Evolutionary conservation across 1,140 invertebrate genomes (phyloP).

Genomic region (Colletes latitarsis): DNA sequence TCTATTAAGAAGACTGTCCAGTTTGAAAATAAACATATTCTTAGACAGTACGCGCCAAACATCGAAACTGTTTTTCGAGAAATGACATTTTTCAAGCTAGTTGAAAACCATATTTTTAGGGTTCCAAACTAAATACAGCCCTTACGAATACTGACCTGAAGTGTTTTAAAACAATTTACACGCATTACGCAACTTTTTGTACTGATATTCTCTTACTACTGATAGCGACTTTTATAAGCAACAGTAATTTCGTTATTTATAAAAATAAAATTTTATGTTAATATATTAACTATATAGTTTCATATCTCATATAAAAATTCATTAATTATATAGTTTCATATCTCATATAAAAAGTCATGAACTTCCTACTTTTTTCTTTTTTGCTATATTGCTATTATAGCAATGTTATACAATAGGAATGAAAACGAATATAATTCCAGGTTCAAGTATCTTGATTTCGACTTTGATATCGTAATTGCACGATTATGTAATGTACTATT

Average conservation of each 20-base stretch:
- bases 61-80: too few species aligned
- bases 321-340: constrained; percentile 11
- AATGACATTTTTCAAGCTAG: too few species aligned
- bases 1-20: background rate
- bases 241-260: constrained; percentile 15
- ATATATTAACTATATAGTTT: constrained; percentile 18
- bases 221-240: background rate
- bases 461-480: background rate
- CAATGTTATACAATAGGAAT: background rate
- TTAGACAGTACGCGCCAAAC: too few species aligned
- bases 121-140: too few species aligned
- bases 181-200: background rate
- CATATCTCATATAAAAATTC: constrained; percentile 22
- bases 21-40: too few species aligned
- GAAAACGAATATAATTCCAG: background rate
- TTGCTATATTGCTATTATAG: background rate
- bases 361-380: background rate
- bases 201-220: background rate
- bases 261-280: constrained; percentile 20
- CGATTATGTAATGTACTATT: background rate
- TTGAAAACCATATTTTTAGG: too few species aligned
- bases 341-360: constrained; percentile 4
- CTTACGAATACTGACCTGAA: background rate
- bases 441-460: background rate
- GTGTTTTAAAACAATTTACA: too few species aligned